phyloP scores from a whole-genome alignment of 2,797 vertebrate species.

The Cirrhinus mrigala region DNA sequence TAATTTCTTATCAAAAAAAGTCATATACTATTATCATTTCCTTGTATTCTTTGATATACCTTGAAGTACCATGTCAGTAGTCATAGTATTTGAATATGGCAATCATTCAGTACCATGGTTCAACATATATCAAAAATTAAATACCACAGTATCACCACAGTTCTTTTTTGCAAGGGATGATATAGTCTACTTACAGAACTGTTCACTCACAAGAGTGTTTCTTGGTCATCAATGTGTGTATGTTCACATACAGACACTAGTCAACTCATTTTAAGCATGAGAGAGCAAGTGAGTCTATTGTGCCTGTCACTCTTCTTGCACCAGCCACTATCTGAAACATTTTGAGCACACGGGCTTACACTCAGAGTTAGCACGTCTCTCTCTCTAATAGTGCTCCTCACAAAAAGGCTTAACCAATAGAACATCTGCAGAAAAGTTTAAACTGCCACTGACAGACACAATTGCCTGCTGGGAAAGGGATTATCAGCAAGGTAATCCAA shows the following conservation, averaged over 20 bases:
- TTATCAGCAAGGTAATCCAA: conserved; percentile 58
- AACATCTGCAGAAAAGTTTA: conserved; percentile 71
- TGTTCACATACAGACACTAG: conserved; percentile 35
- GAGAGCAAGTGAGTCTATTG: conserved; percentile 73
- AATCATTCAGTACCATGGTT: neutral
- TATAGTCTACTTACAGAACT: neutral
- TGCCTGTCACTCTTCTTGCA: conserved; percentile 79
- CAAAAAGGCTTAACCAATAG: conserved; percentile 70
- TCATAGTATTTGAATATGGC: neutral
- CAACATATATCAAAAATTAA: neutral
- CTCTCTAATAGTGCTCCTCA: conserved; percentile 71
- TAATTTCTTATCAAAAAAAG: neutral
- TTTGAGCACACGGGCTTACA: conserved; percentile 75
- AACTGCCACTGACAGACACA: conserved; percentile 70
- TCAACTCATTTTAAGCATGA: conserved; percentile 80
- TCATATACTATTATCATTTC: neutral
- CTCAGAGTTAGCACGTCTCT: conserved; percentile 78
- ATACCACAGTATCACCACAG: neutral
- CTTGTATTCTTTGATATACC: neutral
- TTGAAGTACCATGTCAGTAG: neutral
- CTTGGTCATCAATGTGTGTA: neutral
- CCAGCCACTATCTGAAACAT: conserved; percentile 84
- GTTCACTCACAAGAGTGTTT: neutral
- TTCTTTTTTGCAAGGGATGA: neutral
- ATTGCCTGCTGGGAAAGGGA: conserved; percentile 71